These are phyloP conservation scores for Silvanus unidentatus DNA, from an alignment of 2,888 invertebrate species.

Conservation along the genomic window DNA sequence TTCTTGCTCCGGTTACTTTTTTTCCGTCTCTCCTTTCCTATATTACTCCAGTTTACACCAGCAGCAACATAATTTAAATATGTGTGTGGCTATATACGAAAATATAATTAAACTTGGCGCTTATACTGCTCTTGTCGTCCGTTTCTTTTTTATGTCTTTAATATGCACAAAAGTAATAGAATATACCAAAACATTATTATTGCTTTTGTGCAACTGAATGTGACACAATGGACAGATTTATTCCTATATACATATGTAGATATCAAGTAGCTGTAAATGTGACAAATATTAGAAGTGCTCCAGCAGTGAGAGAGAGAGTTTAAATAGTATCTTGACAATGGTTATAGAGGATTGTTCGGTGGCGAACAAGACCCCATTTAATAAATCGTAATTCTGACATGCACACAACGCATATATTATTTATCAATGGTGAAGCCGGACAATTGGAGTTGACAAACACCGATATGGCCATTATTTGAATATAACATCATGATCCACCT, in stretches of 20 bases:
- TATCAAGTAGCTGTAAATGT: too few species aligned
- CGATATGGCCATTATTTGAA: slow-evolving; percentile 43
- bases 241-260: too few species aligned
- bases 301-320: too few species aligned
- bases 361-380: slow-evolving; percentile 35
- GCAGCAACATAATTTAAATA: neutral
- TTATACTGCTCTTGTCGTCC: too few species aligned
- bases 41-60: neutral
- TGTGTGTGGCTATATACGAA: too few species aligned
- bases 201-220: too few species aligned
- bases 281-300: neutral
- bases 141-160: too few species aligned
- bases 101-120: too few species aligned
- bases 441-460: slow-evolving; percentile 44
- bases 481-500: slow-evolving; percentile 44
- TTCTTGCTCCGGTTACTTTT: neutral
- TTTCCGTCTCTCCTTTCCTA: too few species aligned
- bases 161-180: too few species aligned
- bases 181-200: too few species aligned
- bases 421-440: slow-evolving; percentile 38
- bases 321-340: slow-evolving; percentile 24
- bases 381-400: slow-evolving; percentile 42
- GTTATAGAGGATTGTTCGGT: slow-evolving; percentile 20
- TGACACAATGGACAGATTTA: too few species aligned
- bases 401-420: slow-evolving; percentile 42